Base-by-base conservation (phyloP, 2,113 vertebrate species). In the Tretioscincus oriximinensis region DNA sequence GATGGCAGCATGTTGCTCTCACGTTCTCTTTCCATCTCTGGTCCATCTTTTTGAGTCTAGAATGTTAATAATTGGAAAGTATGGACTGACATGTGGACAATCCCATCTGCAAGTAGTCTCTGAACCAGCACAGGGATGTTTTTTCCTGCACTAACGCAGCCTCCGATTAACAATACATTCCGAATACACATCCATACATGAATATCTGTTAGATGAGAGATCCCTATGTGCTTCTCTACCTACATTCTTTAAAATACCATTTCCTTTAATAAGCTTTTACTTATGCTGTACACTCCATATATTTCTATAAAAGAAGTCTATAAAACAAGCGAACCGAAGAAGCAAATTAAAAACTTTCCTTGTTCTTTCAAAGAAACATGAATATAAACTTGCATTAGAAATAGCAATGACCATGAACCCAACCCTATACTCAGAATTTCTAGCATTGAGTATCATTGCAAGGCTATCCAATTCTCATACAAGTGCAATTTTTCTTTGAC, bases 261-360 rank as follows among this genome's bases (percentile, higher is more conserved):
- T 69, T 61, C 21, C 63, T 70, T 60, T 70, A 79, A 79, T 61
- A 71, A 79, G 77, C 26, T 79, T 76, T 58, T 76, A 16, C 54
- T 61, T 70, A 76, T 76, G 61, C 41, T 51, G 60, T 69, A 63
- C n/a, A 70, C 18, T 49, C 41, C 8, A 35, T 76, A 26, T 24
- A 76, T 47, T 61, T 54, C 28, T 49, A 31, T 41, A 47, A 9
- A 21, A 63, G 41, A 29, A 61, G 31, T 76, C 49, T 81, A 69
- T 82, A 82, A 76, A 76, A 76, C 49, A 70, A 76, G 35, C 61
- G 80, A 82, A 54, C 61, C 61, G 54, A 35, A 79, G 69, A 41
- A 63, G 14, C 5, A 70, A 41, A 63, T 60, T 76, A 71, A 76
- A 82, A 82, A 69, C 51, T 24, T 70, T 61, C 51, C 68, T n/a